A percentile compares a stretch with the other conserved stretches of the same genome.
phyloP scores from a whole-genome alignment of 2,888 invertebrate genomes.

The Tinea semifulvella region DNA sequence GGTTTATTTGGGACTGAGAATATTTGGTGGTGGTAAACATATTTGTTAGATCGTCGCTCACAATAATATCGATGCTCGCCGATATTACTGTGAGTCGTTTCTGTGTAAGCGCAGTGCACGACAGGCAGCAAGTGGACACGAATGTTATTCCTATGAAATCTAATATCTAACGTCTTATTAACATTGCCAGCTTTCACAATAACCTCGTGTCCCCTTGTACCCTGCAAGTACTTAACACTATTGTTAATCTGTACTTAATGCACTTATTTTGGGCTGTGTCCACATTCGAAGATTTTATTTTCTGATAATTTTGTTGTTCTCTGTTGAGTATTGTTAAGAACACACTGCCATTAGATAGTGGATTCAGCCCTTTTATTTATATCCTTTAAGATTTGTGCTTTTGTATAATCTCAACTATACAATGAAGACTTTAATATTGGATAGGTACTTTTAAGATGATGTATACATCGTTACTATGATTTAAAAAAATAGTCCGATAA shows the following conservation, averaged over 20 bases:
- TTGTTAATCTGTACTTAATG: slow-evolving; percentile 49
- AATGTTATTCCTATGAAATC: slow-evolving; percentile 40
- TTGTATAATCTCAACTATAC: slow-evolving; percentile 8
- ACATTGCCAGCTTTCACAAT: slow-evolving; percentile 43
- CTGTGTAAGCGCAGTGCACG: slow-evolving; percentile 32
- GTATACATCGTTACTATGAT: slow-evolving; percentile 60
- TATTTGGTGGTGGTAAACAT: slow-evolving; percentile 81
- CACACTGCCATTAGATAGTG: slow-evolving; percentile 6
- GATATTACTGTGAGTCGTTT: slow-evolving; percentile 37
- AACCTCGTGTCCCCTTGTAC: slow-evolving; percentile 61
- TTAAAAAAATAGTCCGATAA: slow-evolving; percentile 53
- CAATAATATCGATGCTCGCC: slow-evolving; percentile 29
- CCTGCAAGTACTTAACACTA: slow-evolving; percentile 57
- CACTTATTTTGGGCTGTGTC: slow-evolving; percentile 38
- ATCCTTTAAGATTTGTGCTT: slow-evolving; percentile 6
- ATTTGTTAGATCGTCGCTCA: slow-evolving; percentile 36
- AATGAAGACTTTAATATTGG: slow-evolving; percentile 53
- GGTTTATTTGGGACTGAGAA: slow-evolving; percentile 88
- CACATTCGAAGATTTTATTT: slow-evolving; percentile 23
- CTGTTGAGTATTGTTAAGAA: background rate
- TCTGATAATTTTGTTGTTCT: slow-evolving; percentile 1
- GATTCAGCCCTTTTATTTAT: slow-evolving; percentile 7
- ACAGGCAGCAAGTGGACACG: slow-evolving; percentile 55
- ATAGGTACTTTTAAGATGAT: slow-evolving; percentile 52
- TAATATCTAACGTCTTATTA: slow-evolving; percentile 46